Percentiles rank a stretch among this genome's conserved stretches.
Evolutionary conservation across 2,888 invertebrate species (phyloP).

Genomic region (Andricus quercusramuli): DNA sequence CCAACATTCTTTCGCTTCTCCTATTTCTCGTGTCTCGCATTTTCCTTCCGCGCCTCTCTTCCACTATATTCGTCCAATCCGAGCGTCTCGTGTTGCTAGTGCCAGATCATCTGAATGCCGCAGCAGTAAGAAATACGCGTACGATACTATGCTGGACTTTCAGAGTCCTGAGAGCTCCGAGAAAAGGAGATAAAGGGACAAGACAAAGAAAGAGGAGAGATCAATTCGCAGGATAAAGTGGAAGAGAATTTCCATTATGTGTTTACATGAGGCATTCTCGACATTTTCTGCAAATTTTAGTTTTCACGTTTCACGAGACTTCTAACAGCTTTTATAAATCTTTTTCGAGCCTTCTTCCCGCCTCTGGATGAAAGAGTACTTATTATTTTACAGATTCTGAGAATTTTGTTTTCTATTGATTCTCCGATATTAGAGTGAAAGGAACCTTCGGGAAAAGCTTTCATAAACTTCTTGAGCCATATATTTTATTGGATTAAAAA

Average conservation of each 20-base stretch:
- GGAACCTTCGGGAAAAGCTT: not conserved
- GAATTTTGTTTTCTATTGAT: not conserved
- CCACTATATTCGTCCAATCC: slow-evolving; percentile 32
- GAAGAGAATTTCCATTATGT: slow-evolving; percentile 9
- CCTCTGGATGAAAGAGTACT: slow-evolving; percentile 1
- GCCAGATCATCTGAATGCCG: slow-evolving; percentile 1
- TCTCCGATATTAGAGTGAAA: not conserved
- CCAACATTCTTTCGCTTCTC: slow-evolving; percentile 19
- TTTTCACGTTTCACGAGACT: not conserved
- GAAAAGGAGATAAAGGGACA: not conserved
- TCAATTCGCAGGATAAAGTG: slow-evolving; percentile 17
- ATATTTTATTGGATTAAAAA: not conserved
- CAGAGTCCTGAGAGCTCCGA: not conserved
- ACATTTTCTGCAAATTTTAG: slow-evolving; percentile 26
- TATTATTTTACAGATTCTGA: slow-evolving; percentile 14
- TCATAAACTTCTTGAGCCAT: not conserved
- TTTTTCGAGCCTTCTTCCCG: not conserved
- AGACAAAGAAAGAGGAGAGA: not conserved
- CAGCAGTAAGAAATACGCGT: not conserved
- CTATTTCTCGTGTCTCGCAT: slow-evolving; percentile 52
- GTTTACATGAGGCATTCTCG: slow-evolving; percentile 9
- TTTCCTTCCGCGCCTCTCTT: slow-evolving; percentile 20
- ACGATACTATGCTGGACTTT: not conserved
- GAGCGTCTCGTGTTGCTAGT: slow-evolving; percentile 16
- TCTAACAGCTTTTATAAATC: slow-evolving; percentile 17